Conservation (phyloP, 2,113 vertebrate species). For the Oncorhynchus clarkii region DNA sequence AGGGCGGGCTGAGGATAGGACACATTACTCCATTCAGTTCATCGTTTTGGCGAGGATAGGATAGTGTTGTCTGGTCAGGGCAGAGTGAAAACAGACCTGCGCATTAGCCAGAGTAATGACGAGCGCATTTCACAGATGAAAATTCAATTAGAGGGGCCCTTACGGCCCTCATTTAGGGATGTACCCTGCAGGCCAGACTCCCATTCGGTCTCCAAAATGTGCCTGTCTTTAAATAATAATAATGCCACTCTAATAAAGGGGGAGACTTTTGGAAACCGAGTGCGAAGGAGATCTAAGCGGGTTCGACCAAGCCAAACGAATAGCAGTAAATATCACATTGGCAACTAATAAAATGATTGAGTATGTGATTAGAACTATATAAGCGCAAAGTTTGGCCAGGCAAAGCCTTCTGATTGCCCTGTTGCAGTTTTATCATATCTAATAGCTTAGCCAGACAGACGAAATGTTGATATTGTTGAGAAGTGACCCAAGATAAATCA, state of each 20-base stretch:
- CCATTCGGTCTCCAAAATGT: neutral
- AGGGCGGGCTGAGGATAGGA: neutral
- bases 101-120: neutral
- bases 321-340: conserved; percentile 32
- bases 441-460: conserved; percentile 31
- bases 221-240: conserved; percentile 17
- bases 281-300: neutral
- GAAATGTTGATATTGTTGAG: conserved; percentile 45
- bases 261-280: conserved; percentile 16
- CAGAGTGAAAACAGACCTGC: neutral
- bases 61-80: neutral
- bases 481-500: conserved; percentile 45
- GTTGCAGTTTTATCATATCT: conserved; percentile 41
- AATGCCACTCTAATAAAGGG: conserved; percentile 20
- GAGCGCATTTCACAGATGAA: neutral
- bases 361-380: conserved; percentile 29
- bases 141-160: neutral
- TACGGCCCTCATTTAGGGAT: neutral
- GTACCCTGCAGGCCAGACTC: neutral
- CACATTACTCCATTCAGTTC: neutral
- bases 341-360: conserved; percentile 43
- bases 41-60: neutral
- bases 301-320: conserved; percentile 18
- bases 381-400: conserved; percentile 26
- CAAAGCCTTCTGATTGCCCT: conserved; percentile 22